phyloP scores from a whole-genome alignment of 2,888 invertebrate genomes.

The Kuschelorhynchus macadamiae region DNA sequence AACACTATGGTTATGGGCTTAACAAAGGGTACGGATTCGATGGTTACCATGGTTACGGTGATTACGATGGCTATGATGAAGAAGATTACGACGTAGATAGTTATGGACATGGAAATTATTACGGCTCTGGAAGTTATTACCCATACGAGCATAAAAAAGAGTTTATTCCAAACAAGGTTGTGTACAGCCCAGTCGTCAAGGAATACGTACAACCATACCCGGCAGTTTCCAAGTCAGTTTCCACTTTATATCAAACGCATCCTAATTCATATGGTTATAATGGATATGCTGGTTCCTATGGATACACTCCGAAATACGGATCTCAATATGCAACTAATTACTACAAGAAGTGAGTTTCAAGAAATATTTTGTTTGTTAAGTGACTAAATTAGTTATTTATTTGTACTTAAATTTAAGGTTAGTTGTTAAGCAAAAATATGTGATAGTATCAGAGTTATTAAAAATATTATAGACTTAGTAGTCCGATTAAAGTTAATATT shows the following conservation, averaged over 20 bases:
- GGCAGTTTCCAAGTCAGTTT: constrained; percentile 13
- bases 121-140: neutral
- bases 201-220: constrained; percentile 21
- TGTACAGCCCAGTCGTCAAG: constrained; percentile 8
- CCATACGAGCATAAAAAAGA: constrained; percentile 5
- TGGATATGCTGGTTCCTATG: constrained; percentile 24
- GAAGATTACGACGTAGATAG: constrained; percentile 10
- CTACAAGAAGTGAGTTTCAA: constrained; percentile 21
- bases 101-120: neutral
- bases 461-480: too few relatives aligned
- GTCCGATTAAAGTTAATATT: too few relatives aligned
- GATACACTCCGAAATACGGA: constrained; percentile 22
- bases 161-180: neutral
- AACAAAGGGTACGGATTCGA: neutral
- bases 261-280: constrained; percentile 2
- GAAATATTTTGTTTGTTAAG: too few relatives aligned
- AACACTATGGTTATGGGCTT: neutral
- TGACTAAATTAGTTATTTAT: too few relatives aligned
- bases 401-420: too few relatives aligned
- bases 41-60: constrained; percentile 10
- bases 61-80: constrained; percentile 4
- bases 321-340: constrained; percentile 4
- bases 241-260: constrained; percentile 35
- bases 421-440: too few relatives aligned
- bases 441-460: too few relatives aligned